Evolutionary conservation across 1,140 invertebrate species (phyloP).

Genomic region (Cotesia chilonis): DNA sequence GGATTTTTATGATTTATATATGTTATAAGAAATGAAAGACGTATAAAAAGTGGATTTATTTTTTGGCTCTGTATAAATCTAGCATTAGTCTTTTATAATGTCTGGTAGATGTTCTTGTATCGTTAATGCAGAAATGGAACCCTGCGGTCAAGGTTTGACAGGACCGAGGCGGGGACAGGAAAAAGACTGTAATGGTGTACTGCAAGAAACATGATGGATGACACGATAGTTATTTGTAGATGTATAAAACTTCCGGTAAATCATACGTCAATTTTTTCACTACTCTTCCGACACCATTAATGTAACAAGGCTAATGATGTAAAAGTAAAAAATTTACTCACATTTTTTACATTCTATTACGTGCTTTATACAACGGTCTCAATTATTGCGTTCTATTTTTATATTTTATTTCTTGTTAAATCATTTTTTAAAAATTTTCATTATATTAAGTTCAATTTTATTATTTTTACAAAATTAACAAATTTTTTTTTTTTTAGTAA

Average conservation of each 20-base stretch:
- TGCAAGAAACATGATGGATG: constrained; percentile 20
- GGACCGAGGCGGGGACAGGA: neutral
- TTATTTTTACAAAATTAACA: too few relatives aligned
- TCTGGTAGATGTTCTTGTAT: constrained; percentile 14
- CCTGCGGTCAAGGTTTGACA: too few relatives aligned
- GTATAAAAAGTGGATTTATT: constrained; percentile 1
- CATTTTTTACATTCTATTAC: too few relatives aligned
- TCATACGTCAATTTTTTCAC: neutral
- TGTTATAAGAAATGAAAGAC: neutral
- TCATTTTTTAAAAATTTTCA: too few relatives aligned
- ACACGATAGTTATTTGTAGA: neutral
- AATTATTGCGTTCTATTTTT: too few relatives aligned
- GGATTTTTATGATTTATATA: too few relatives aligned
- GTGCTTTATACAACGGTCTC: too few relatives aligned
- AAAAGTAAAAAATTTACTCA: too few relatives aligned
- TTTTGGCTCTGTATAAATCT: constrained; percentile 24
- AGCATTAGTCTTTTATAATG: constrained; percentile 16
- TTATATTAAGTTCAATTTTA: too few relatives aligned
- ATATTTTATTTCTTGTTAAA: too few relatives aligned
- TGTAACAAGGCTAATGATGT: constrained; percentile 1
- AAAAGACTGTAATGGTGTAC: neutral
- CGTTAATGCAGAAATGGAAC: constrained; percentile 1
- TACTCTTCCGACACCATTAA: neutral
- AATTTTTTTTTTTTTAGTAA: too few relatives aligned
- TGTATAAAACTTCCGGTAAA: constrained; percentile 1